Conservation (phyloP, 2,113 vertebrate genomes). For the Neodontobutis hainanensis region DNA sequence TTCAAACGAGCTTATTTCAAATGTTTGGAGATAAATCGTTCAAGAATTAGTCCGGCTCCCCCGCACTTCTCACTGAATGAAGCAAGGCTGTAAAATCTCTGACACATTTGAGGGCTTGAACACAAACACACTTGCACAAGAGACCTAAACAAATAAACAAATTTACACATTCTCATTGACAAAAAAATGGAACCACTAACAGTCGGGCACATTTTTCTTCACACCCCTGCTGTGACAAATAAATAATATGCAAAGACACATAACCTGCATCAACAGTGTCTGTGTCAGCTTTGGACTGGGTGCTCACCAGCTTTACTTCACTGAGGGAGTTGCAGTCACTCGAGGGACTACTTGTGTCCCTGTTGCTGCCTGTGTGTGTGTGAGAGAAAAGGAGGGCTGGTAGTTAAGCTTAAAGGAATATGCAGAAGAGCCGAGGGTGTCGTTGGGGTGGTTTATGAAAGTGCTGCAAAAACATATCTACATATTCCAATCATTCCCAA, state of each 20-base stretch:
- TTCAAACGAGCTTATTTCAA: conserved; percentile 71
- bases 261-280: conserved; percentile 68
- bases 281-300: conserved; percentile 70
- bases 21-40: conserved; percentile 40
- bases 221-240: conserved; percentile 55
- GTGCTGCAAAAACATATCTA: conserved; percentile 69
- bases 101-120: conserved; percentile 61
- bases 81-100: conserved; percentile 67
- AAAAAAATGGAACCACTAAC: conserved; percentile 26
- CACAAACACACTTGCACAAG: conserved; percentile 59
- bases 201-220: conserved; percentile 26
- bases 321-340: conserved; percentile 67
- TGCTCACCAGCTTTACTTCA: conserved; percentile 73
- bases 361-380: conserved; percentile 51
- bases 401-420: conserved; percentile 67
- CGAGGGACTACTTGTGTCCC: conserved; percentile 61
- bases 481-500: conserved; percentile 72
- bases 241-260: conserved; percentile 70
- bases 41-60: conserved; percentile 71
- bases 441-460: conserved; percentile 69
- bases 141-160: conserved; percentile 67
- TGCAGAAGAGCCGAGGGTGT: conserved; percentile 64
- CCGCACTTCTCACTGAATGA: conserved; percentile 75
- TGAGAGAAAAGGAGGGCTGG: conserved; percentile 35
- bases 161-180: conserved; percentile 37